Evolutionary conservation across 2,113 vertebrate species (phyloP), one percentile per base, ranked within the genome.

Genomic region (Anser cygnoides): DNA sequence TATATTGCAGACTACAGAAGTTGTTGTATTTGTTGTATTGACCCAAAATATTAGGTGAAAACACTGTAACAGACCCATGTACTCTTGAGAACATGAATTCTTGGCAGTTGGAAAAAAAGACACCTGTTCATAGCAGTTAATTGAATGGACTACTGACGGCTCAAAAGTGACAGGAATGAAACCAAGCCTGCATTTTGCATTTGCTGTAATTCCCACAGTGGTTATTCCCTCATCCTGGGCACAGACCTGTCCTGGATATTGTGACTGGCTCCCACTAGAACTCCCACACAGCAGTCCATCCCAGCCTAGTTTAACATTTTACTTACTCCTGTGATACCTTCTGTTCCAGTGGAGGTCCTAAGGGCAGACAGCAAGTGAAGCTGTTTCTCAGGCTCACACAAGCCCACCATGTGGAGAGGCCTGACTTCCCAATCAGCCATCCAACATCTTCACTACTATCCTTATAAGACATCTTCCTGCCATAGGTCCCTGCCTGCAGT

Each of bases 141-240:
- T 55, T 33, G 19, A 65, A 50, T 11, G 13, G 65, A 83, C n/a
- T 54, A 70, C 28, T 87, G 49, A 73, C 21, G 61, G 55, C n/a
- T 95, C 74, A 66, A 33, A 91, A 82, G 50, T 25, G 71, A 85
- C 44, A 43, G 81, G 92, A 89, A 79, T 44, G 73, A 91, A 88
- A 72, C 17, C 50, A 90, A 85, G n/a, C 17, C 37, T 57, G 33
- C 65, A n/a, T 49, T 91, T 94, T 59, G 20, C 49, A 72, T 82
- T 75, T 93, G 63, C 19, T 73, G 31, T 80, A 72, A 77, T 76
- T 95, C 50, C 78, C 49, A 52, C 79, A 59, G 13, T 10, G 35
- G 37, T 50, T 63, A 43, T 77, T 93, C 50, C 90, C 55, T 83
- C 63, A 83, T 23, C 28, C n/a, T 80, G 57, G 37, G 46, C 68